Base-by-base conservation (phyloP, 2,888 invertebrate genomes). In the Chloromyia formosa region DNA sequence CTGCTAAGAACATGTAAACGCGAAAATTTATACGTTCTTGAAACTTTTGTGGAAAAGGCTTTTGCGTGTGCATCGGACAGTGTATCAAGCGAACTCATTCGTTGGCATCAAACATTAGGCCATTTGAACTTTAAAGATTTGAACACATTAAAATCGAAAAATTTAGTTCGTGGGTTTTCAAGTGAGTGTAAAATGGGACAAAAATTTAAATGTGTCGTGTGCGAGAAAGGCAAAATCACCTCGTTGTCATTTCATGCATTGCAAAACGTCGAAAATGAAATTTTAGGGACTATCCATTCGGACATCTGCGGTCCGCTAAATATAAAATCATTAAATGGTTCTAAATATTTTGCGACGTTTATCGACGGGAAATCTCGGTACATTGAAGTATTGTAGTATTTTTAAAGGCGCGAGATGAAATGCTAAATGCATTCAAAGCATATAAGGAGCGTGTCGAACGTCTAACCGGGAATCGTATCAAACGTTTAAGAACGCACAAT, bases 401-500 rank as follows among this genome's bases (percentile, higher is more conserved):
- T 16, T 12, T 53, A 16, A 53, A 4, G 4, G 10, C 14, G 14
- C 14, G 16, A 12, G 16, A 16, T 12, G 53, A 53, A 53, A 16
- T 53, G 5, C 14, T 53, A 10, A 16, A 53, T 53, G 16, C 14
- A 12, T 53, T 53, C 10, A 5, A 12, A 12, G 16, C 16, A 14
- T 53, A 16, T 53, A 53, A 53, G 10, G 16, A 53, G 1, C 16
- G 16, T 16, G 53, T 1, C n/a, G 53, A 53, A 0, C 4, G 16
- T 16, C 5, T 16, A 12, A 53, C 1, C 0, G 53, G 53, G 3
- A 16, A 53, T 4, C 14, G 16, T 0, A 53, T 53, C 3, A 53
- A 81, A 80, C 56, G 27, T 35, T 35, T 35, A 2, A 35, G 27
- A 80, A 35, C 27, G 27, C 3, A 35, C 7, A 35, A 35, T 35